phyloP scores from a whole-genome alignment of 1,140 invertebrate species.

The Zaprionus gabonicus region DNA sequence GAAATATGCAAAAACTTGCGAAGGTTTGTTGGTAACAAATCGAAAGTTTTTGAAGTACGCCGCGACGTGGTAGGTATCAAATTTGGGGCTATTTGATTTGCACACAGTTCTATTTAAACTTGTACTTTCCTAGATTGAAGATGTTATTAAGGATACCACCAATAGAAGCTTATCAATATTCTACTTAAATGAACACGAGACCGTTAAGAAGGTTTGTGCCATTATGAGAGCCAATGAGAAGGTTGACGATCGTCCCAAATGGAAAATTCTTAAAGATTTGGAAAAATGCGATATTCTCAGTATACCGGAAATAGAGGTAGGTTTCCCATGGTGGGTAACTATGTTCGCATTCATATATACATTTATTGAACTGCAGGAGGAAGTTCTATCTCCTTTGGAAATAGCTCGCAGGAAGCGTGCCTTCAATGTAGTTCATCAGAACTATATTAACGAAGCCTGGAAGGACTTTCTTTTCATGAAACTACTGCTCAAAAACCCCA shows the following conservation, averaged over 20 bases:
- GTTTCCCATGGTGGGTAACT: neutral
- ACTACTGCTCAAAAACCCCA: slow-evolving; percentile 54
- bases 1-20: slow-evolving; percentile 57
- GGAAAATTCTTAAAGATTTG: slow-evolving; percentile 71
- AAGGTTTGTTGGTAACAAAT: slow-evolving; percentile 59
- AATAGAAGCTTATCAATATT: slow-evolving; percentile 55
- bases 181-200: slow-evolving; percentile 52
- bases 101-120: neutral
- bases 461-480: slow-evolving; percentile 73
- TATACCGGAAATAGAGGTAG: slow-evolving; percentile 61
- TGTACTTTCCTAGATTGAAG: slow-evolving; percentile 44
- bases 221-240: slow-evolving; percentile 36
- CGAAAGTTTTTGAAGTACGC: slow-evolving; percentile 50
- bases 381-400: slow-evolving; percentile 66
- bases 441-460: slow-evolving; percentile 70
- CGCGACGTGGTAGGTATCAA: slow-evolving; percentile 52
- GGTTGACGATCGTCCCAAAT: slow-evolving; percentile 62
- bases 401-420: slow-evolving; percentile 60
- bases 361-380: slow-evolving; percentile 15
- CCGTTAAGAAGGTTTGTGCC: slow-evolving; percentile 34
- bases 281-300: slow-evolving; percentile 74
- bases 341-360: neutral
- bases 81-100: too few relatives aligned
- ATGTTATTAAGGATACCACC: slow-evolving; percentile 65
- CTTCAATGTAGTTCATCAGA: slow-evolving; percentile 74